Evolutionary conservation across 2,797 vertebrate genomes (phyloP).

Genomic region (Lutjanus argentimaculatus): DNA sequence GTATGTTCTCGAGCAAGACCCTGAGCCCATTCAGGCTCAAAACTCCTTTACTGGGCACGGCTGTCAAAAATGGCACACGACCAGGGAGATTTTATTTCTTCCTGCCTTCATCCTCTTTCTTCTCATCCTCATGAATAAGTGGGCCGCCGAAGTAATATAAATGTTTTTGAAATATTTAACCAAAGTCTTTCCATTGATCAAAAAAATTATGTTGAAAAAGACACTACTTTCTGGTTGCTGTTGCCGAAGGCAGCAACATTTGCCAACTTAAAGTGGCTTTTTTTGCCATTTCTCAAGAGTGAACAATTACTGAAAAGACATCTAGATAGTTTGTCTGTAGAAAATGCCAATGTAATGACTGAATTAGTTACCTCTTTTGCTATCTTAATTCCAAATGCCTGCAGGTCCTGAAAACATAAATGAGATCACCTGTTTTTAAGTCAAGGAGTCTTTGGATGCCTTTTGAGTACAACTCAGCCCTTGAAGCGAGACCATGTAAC

Average conservation of each 20-base stretch:
- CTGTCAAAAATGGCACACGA: background rate
- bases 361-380: background rate
- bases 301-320: background rate
- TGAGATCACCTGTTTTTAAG: background rate
- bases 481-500: background rate
- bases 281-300: background rate
- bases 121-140: background rate
- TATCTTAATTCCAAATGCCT: background rate
- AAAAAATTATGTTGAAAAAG: too few relatives aligned
- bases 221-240: too few relatives aligned
- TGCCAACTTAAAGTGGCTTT: background rate
- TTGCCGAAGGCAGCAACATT: background rate
- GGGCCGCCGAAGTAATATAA: background rate
- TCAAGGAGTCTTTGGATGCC: background rate
- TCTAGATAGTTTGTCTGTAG: background rate
- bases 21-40: slow-evolving; percentile 2
- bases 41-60: background rate
- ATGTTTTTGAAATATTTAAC: background rate
- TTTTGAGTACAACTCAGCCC: background rate
- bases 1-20: background rate
- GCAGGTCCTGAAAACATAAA: background rate
- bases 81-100: background rate
- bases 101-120: background rate
- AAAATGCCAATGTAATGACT: background rate
- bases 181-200: background rate